Conservation (phyloP, 2,797 vertebrate genomes). For the Enteromius treurensis region DNA sequence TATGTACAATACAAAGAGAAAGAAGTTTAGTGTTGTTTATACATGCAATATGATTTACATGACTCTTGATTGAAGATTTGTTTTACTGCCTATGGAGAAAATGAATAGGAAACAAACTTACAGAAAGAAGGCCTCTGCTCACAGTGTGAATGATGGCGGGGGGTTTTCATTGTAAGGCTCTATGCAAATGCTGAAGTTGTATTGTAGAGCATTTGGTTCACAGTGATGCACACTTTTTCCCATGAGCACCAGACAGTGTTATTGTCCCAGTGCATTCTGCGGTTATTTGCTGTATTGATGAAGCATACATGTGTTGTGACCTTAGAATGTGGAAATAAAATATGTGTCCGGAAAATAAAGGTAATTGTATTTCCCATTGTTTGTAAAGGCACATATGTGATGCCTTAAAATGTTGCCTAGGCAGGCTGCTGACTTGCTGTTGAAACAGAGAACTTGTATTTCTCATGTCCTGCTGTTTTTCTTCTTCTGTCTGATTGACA, state of each 20-base stretch:
- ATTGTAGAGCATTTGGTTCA: background rate
- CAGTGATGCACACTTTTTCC: background rate
- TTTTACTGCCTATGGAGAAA: constrained; percentile 1
- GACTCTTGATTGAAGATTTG: background rate
- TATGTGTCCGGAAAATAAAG: background rate
- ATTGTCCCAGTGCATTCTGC: background rate
- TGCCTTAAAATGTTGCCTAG: constrained; percentile 1
- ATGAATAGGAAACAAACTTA: background rate
- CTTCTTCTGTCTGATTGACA: constrained; percentile 26
- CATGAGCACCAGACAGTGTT: background rate
- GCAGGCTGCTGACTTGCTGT: background rate
- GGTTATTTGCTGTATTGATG: background rate
- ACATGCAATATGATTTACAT: background rate
- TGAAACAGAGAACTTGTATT: background rate
- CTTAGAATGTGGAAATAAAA: background rate
- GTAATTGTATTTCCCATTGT: background rate
- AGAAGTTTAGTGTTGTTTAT: background rate
- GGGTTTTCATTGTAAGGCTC: background rate
- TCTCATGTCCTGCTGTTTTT: constrained; percentile 8
- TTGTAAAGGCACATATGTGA: background rate
- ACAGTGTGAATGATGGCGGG: background rate
- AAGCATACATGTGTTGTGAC: background rate
- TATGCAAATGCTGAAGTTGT: background rate
- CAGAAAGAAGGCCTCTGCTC: background rate
- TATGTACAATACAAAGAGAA: background rate